Base-by-base conservation (phyloP, 2,797 vertebrate species). In the Hylomyscus alleni region DNA sequence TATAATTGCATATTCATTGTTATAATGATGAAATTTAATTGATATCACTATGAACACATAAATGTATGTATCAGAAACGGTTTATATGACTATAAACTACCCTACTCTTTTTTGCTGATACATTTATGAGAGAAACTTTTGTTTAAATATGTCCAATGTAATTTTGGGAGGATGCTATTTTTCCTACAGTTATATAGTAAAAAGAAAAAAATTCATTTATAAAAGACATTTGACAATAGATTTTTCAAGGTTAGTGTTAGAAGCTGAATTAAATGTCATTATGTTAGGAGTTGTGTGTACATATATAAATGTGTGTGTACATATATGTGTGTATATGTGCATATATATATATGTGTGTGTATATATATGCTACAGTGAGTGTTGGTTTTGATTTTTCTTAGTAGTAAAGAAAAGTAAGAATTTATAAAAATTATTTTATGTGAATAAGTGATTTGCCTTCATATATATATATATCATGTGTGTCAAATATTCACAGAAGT, bases 261-360 rank as follows among this genome's bases (percentile, higher is more conserved):
- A 97, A 82, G 58, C 22, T 82, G 47, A 92, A 91, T 92, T 90
- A 76, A 88, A 77, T 81, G 29, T 34, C 58, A 85, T 88, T 15
- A 72, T 72, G 24, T 34, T 4, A 90, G 29, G 56, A 58, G 56
- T 58, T 58, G 15, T 12, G 13, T 2, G 3, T 12, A 54, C 3
- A 54, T 12, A 54, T 1, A 54, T 12, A 54, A 2, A 54, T 26
- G 17, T 24, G 6, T 58, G 4, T 56, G 4, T 56, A 17, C 15
- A 17, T 56, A 58, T 22, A 58, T 24, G 6, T 60, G 6, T 58
- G 6, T 58, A 22, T 22, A 58, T 58, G 22, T 22, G 15, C 14
- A 14, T 54, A 56, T 58, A 58, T 8, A 58, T 58, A 24, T 29
- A 17, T 62, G 8, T 58, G 8, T 2, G 7, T 44, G 6, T 17